These are phyloP conservation scores for Amblyopsis hoosieri DNA, from an alignment of 2,797 vertebrate genomes.

Conservation along the genomic window DNA sequence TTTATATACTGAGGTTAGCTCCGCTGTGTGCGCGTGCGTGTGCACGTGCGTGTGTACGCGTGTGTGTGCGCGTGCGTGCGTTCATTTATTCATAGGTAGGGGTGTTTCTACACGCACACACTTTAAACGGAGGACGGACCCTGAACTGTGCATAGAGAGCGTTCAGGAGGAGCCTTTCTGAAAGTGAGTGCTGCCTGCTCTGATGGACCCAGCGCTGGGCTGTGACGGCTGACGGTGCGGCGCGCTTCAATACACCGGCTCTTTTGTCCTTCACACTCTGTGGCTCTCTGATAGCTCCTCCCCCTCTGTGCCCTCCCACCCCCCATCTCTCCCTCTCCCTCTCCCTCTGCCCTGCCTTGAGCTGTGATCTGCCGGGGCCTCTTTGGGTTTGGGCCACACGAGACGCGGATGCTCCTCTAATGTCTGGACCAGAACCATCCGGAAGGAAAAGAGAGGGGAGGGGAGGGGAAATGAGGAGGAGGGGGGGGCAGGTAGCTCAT, in stretches of 20 bases:
- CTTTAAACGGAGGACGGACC: conserved; percentile 50
- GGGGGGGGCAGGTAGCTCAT: no score
- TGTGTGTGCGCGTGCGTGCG: conserved; percentile 8
- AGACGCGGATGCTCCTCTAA: conserved; percentile 73
- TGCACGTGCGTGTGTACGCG: no score
- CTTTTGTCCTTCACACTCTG: conserved; percentile 88
- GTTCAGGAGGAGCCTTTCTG: conserved; percentile 68
- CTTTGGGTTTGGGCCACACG: conserved; percentile 67
- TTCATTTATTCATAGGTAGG: conserved; percentile 5
- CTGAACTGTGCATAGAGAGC: conserved; percentile 42
- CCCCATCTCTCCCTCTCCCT: conserved; percentile 78
- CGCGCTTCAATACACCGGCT: conserved; percentile 81
- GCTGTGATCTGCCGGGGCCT: conserved; percentile 78
- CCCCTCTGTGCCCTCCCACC: conserved; percentile 76
- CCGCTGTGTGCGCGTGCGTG: conserved; percentile 27
- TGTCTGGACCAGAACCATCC: conserved; percentile 64
- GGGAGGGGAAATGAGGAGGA: background rate
- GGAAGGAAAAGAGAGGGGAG: background rate
- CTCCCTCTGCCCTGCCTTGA: conserved; percentile 79
- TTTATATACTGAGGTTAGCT: conserved; percentile 23
- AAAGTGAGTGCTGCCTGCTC: conserved; percentile 77
- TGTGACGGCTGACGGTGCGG: conserved; percentile 80
- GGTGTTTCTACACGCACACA: conserved; percentile 37
- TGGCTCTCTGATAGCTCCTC: conserved; percentile 82
- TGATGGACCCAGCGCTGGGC: conserved; percentile 79